A percentile compares a stretch with the other conserved stretches of the same genome.
These are phyloP conservation scores for Cuculus canorus DNA, from an alignment of 2,797 vertebrate genomes.

Conservation along the genomic window DNA sequence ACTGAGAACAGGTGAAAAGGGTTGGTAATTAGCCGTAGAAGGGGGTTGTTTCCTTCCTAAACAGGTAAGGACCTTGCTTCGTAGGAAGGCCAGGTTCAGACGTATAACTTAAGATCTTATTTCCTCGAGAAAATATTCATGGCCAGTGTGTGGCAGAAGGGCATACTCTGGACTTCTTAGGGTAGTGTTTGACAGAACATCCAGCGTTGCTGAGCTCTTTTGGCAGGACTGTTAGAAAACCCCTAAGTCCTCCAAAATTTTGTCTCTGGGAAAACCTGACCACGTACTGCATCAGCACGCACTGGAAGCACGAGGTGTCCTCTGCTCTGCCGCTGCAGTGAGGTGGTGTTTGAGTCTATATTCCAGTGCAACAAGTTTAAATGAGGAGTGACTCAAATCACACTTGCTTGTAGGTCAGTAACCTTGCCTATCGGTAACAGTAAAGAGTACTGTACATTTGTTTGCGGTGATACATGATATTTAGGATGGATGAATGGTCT, in stretches of 20 bases:
- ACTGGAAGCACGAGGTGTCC: fast-evolving
- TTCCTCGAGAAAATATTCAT: background rate
- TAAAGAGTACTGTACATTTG: background rate
- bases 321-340: background rate
- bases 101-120: background rate
- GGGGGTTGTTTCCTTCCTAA: background rate
- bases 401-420: background rate
- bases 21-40: background rate
- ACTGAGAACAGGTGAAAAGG: background rate
- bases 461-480: background rate
- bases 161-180: background rate
- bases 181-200: background rate
- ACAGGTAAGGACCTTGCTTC: background rate
- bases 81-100: background rate
- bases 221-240: background rate
- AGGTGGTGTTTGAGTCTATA: fast-evolving
- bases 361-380: background rate
- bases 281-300: fast-evolving
- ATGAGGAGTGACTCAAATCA: background rate
- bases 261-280: background rate
- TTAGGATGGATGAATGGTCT: background rate
- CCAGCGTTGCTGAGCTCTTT: background rate
- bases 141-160: background rate
- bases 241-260: background rate
- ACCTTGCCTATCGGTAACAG: background rate